Conservation (phyloP, 2,888 invertebrate genomes). For the Eledone cirrhosa region DNA sequence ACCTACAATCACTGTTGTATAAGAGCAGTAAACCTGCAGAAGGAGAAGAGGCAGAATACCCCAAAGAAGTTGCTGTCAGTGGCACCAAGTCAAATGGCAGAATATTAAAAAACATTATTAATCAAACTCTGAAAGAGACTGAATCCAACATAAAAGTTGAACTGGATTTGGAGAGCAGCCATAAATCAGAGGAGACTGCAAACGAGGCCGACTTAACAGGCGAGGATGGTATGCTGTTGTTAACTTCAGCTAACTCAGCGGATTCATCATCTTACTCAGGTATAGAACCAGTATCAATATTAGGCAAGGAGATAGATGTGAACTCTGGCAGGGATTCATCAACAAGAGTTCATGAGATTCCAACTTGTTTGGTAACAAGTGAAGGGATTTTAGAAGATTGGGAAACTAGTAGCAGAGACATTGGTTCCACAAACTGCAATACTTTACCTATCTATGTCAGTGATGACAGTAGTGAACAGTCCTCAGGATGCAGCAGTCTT, state of each 20-base stretch:
- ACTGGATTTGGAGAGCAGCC: neutral
- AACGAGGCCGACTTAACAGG: neutral
- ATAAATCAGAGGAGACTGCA: neutral
- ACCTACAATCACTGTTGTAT: neutral
- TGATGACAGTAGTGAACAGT: neutral
- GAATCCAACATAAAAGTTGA: neutral
- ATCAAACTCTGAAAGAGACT: neutral
- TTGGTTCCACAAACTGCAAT: neutral
- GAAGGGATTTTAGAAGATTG: constrained; percentile 15
- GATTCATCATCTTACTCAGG: neutral
- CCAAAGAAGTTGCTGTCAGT: neutral
- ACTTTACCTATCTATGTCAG: neutral
- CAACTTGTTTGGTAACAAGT: constrained; percentile 7
- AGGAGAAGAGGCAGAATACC: neutral
- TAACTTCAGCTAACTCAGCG: neutral
- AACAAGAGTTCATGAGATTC: neutral
- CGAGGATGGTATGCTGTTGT: neutral
- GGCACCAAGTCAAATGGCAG: neutral
- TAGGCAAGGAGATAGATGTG: too few species aligned
- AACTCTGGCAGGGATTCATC: too few species aligned
- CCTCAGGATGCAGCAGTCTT: neutral
- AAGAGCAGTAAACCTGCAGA: neutral
- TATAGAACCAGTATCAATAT: too few species aligned
- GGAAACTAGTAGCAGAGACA: neutral
- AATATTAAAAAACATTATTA: neutral